These are phyloP conservation scores for Ginglymostoma cirratum DNA, from an alignment of 2,113 vertebrate species.

Conservation along the genomic window DNA sequence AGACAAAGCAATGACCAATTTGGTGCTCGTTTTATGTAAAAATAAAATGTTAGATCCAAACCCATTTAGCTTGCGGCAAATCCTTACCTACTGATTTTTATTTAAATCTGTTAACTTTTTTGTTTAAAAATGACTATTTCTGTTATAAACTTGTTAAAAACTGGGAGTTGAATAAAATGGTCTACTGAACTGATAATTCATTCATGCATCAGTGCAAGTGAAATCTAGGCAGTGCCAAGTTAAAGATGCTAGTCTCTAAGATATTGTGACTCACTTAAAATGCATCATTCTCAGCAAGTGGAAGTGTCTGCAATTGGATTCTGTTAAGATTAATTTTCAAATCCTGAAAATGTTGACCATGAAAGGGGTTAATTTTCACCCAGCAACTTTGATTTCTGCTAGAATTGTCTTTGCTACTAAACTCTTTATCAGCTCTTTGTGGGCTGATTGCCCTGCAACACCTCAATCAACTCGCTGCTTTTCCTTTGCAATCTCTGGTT, in stretches of 20 bases:
- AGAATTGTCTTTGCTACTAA: not conserved
- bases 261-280: not conserved
- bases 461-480: not conserved
- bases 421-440: not conserved
- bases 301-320: constrained; percentile 25
- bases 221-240: too few species aligned
- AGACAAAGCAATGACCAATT: not conserved
- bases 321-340: not conserved
- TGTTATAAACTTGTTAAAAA: not conserved
- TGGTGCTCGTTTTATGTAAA: not conserved
- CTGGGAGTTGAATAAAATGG: not conserved
- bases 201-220: not conserved
- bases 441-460: not conserved
- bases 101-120: not conserved
- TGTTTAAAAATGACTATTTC: not conserved
- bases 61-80: not conserved
- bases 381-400: not conserved
- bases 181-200: not conserved
- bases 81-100: not conserved
- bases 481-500: not conserved
- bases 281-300: not conserved
- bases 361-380: not conserved
- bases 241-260: not conserved
- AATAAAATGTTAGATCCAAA: not conserved
- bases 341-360: not conserved